A percentile compares a stretch with the other conserved stretches of the same genome.
Evolutionary conservation across 2,797 vertebrate genomes (phyloP).

Genomic region (Craterocephalus amniculus): DNA sequence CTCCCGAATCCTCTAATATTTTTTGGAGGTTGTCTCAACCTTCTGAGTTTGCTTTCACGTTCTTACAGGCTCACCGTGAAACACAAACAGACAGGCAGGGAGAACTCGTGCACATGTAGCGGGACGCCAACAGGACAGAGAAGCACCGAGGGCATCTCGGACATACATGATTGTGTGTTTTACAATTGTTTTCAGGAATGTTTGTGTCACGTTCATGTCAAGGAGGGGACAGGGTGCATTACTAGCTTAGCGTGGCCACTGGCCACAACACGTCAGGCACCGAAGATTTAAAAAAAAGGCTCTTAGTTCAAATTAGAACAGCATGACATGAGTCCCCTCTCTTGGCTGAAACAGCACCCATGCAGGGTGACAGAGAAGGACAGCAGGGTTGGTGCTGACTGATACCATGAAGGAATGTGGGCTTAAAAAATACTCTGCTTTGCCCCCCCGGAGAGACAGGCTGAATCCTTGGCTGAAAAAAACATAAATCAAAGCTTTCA

Average conservation of each 20-base stretch:
- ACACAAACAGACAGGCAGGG: slow-evolving; percentile 34
- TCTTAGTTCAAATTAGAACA: slow-evolving; percentile 71
- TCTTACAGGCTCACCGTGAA: slow-evolving; percentile 15
- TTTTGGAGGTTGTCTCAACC: slow-evolving; percentile 19
- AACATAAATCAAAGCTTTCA: slow-evolving; percentile 70
- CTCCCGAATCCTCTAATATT: slow-evolving; percentile 36
- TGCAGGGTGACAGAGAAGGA: slow-evolving; percentile 56
- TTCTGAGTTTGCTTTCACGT: slow-evolving; percentile 22
- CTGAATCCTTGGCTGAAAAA: slow-evolving; percentile 47
- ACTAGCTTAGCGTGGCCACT: slow-evolving; percentile 58
- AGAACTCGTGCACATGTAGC: slow-evolving; percentile 3
- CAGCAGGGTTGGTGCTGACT: slow-evolving; percentile 42
- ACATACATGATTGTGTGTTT: slow-evolving; percentile 7
- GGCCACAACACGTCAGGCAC: slow-evolving; percentile 56
- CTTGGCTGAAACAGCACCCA: slow-evolving; percentile 53
- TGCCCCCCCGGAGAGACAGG: slow-evolving; percentile 49
- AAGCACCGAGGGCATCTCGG: slow-evolving; percentile 18
- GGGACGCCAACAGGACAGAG: slow-evolving; percentile 34
- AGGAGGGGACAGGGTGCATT: slow-evolving; percentile 45
- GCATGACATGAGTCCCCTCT: slow-evolving; percentile 52
- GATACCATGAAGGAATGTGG: slow-evolving; percentile 43
- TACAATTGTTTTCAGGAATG: slow-evolving; percentile 39
- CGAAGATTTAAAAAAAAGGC: slow-evolving; percentile 63
- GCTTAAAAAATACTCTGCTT: slow-evolving; percentile 61
- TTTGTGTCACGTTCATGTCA: slow-evolving; percentile 32